Conservation (phyloP, 2,888 invertebrate genomes). For the Ferrisia virgata region DNA sequence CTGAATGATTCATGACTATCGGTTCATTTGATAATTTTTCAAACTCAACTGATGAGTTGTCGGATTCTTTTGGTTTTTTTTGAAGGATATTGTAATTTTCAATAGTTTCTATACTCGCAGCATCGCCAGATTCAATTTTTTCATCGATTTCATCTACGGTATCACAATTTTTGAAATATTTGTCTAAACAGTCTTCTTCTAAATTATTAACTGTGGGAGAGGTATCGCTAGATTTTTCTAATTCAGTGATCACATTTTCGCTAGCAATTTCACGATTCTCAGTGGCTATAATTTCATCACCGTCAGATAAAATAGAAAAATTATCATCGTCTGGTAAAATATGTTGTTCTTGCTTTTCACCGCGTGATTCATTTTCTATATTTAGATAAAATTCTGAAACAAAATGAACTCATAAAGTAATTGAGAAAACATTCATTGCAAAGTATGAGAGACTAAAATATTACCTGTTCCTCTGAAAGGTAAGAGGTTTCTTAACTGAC, state of each 20-base stretch:
- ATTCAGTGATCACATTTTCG: neutral
- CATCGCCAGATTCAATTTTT: neutral
- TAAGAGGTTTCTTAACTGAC: neutral
- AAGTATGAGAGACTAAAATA: neutral
- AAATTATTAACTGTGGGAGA: neutral
- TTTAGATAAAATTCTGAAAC: neutral
- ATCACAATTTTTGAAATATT: neutral
- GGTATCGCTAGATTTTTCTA: neutral
- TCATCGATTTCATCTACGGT: neutral
- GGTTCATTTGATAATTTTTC: neutral
- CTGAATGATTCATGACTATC: neutral
- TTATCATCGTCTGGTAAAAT: neutral
- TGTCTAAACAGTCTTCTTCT: neutral
- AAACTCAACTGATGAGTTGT: neutral
- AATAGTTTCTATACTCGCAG: neutral
- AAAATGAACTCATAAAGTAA: neutral
- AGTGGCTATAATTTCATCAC: neutral
- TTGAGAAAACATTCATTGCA: neutral
- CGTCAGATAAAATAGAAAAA: neutral
- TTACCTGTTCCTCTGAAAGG: conserved; percentile 13
- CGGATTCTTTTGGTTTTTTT: neutral
- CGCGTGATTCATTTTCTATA: neutral
- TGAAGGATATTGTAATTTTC: neutral
- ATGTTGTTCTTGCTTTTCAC: neutral
- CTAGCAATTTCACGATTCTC: neutral